Evolutionary conservation across 2,113 vertebrate species (phyloP), one percentile per base, ranked within the genome.

Genomic region (Sminthopsis crassicaudata): DNA sequence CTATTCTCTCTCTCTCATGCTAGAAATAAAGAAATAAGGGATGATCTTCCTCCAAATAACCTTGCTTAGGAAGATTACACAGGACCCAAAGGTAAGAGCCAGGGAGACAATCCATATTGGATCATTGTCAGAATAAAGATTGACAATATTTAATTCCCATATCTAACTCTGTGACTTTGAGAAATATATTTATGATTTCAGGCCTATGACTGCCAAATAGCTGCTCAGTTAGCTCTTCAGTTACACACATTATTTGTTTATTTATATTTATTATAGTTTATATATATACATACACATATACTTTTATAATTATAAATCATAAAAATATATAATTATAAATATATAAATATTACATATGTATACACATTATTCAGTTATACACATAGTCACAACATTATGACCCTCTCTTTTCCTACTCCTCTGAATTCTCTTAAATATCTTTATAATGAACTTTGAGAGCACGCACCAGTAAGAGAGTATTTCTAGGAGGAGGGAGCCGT

Each of bases 1-100:
- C 3, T 67, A 3, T 67, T 67, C 8, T 36, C 98, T 97, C 94
- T 97, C 97, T 97, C n/a, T 46, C 0, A 67, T 90, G 91, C 7
- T 46, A 54, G 36, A 91, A n/a, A 90, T 30, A 89, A 92, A 54
- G 36, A 91, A n/a, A 90, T 30, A 76, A 92, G 52, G 76, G 10
- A 46, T 46, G 90, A 93, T 0, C 8, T 95, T 91, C 57, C 91
- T 94, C 6, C 42, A 89, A 46, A 14, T 89, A 19, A 89, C 36
- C 1, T 50, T 90, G 46, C 26, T 52, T 92, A 90, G 91, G 90
- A 94, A 92, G 60, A 16, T n/a, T 48, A 90, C 92, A 88, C n/a
- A 53, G 42, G 76, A 93, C 12, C 57, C 55, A 60, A 90, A 93
- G 10, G 67, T 88, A 46, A 95, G 90, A 96, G 19, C 36, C 67